Evolutionary conservation across 2,797 vertebrate genomes (phyloP).

Genomic region (Cuculus canorus): DNA sequence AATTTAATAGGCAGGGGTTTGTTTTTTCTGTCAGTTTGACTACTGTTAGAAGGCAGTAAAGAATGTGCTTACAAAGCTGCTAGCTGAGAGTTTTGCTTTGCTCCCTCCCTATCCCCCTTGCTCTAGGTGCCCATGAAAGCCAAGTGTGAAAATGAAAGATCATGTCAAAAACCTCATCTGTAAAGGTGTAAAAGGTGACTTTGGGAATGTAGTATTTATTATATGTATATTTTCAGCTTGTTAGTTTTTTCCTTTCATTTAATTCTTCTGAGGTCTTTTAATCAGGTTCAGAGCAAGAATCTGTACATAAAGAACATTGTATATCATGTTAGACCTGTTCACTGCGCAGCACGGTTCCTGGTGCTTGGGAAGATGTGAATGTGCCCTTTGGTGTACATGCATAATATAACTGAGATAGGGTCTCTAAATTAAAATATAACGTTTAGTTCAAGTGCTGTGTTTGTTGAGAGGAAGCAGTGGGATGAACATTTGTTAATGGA

Average conservation of each 20-base stretch:
- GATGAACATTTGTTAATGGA: not conserved
- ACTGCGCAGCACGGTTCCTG: not conserved
- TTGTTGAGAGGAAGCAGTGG: not conserved
- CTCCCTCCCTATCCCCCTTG: rapidly evolving
- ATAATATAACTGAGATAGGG: rapidly evolving
- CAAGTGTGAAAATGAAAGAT: not conserved
- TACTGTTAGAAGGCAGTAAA: not conserved
- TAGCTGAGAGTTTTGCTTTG: not conserved
- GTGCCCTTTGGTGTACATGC: rapidly evolving
- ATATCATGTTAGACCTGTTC: rapidly evolving
- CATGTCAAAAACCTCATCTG: not conserved
- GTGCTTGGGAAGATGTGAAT: not conserved
- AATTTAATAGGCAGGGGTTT: not conserved
- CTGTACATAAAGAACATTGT: not conserved
- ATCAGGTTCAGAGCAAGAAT: not conserved
- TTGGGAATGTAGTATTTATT: not conserved
- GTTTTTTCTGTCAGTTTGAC: not conserved
- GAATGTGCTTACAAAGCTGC: not conserved
- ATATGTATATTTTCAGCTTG: not conserved
- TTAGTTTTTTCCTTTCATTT: not conserved
- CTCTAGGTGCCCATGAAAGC: not conserved
- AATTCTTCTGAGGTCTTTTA: not conserved
- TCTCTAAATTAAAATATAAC: not conserved
- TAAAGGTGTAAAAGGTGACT: not conserved
- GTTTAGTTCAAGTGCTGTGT: not conserved